Percentiles rank a stretch among this genome's conserved stretches.
Evolutionary conservation across 2,797 vertebrate genomes (phyloP).

Genomic region (Strix occidentalis): DNA sequence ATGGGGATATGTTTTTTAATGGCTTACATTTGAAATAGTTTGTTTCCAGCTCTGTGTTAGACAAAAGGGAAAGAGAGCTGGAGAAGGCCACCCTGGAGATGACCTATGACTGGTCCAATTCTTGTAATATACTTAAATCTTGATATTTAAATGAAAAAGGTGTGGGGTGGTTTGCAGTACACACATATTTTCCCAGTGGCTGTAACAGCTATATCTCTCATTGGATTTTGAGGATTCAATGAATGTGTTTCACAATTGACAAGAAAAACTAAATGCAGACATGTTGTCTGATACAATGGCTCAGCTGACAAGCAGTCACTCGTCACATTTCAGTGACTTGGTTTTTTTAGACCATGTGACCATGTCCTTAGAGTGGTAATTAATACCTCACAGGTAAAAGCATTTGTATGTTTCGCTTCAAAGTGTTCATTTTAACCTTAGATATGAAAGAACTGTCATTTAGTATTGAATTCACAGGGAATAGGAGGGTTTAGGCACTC

Average conservation of each 20-base stretch:
- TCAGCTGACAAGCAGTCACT: background rate
- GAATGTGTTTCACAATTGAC: background rate
- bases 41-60: background rate
- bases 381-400: slow-evolving; percentile 31
- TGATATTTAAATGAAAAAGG: background rate
- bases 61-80: background rate
- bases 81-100: background rate
- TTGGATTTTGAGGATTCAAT: background rate
- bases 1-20: background rate
- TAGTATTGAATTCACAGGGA: background rate
- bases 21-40: background rate
- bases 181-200: background rate
- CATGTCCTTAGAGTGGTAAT: background rate
- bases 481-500: background rate
- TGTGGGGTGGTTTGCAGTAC: background rate
- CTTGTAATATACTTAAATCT: background rate
- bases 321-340: background rate
- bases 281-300: background rate
- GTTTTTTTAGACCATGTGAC: background rate
- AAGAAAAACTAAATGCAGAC: background rate
- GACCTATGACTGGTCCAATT: background rate
- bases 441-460: background rate
- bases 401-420: background rate
- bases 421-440: background rate
- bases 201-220: background rate